Evolutionary conservation across 1,140 invertebrate genomes (phyloP).

Genomic region (Drosophila lini): DNA sequence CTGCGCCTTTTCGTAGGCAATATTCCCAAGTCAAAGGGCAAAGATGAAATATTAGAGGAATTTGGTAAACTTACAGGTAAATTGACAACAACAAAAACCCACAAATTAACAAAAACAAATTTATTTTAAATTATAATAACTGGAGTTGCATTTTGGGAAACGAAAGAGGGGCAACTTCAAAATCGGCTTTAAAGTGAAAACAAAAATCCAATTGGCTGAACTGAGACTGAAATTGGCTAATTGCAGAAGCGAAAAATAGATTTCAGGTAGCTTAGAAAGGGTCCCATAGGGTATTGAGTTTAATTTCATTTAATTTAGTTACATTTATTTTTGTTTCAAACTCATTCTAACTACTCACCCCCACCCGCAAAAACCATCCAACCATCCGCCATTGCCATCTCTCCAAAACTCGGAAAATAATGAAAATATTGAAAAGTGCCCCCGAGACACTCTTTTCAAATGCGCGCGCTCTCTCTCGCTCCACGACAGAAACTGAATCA

Average conservation of each 20-base stretch:
- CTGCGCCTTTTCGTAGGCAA: conserved; percentile 99
- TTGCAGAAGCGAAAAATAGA: conserved; percentile 12
- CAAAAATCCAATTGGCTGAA: conserved; percentile 83
- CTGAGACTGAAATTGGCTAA: conserved; percentile 61
- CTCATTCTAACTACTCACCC: conserved; percentile 45
- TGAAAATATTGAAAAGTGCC: conserved; percentile 43
- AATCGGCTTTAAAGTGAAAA: conserved; percentile 81
- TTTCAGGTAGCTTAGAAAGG: conserved; percentile 32
- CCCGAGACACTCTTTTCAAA: conserved; percentile 78
- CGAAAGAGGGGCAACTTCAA: conserved; percentile 29
- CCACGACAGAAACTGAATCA: conserved; percentile 25
- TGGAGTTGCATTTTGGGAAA: conserved; percentile 29
- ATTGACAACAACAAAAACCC: conserved; percentile 50
- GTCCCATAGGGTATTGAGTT: conserved; percentile 20
- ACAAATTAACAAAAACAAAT: conserved; percentile 86
- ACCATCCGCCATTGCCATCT: conserved; percentile 55
- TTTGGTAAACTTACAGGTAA: conserved; percentile 99
- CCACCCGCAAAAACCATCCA: conserved; percentile 41
- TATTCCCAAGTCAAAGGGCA: conserved; percentile 99
- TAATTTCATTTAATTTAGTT: conserved; percentile 12
- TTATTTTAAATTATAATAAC: conserved; percentile 70
- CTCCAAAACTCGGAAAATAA: conserved; percentile 9
- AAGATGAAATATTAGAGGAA: conserved; percentile 99
- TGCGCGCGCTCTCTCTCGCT: conserved; percentile 41
- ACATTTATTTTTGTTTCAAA: conserved; percentile 32